Evolutionary conservation across 2,113 vertebrate species (phyloP).

Genomic region (Egretta garzetta): DNA sequence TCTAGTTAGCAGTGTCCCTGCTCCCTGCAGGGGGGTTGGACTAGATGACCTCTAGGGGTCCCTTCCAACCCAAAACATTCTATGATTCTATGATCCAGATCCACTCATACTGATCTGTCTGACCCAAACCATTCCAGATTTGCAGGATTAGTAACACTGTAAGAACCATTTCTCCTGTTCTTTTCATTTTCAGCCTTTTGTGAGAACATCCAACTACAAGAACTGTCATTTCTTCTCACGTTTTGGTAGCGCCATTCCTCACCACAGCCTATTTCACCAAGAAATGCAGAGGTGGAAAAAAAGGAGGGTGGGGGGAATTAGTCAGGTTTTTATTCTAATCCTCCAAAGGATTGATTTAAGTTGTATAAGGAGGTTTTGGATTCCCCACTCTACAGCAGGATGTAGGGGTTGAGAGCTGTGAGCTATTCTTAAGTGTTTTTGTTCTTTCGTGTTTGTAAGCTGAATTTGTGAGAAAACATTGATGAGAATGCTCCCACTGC

Average conservation of each 20-base stretch:
- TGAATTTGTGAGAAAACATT: conserved; percentile 57
- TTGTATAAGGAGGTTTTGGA: conserved; percentile 24
- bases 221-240: background rate
- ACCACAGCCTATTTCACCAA: background rate
- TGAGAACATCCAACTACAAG: background rate
- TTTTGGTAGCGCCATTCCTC: background rate
- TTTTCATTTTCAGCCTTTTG: background rate
- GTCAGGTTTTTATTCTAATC: background rate
- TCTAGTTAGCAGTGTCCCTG: too few species aligned
- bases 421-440: conserved; percentile 41
- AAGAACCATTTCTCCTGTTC: background rate
- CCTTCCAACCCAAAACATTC: too few species aligned
- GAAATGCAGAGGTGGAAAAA: background rate
- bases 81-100: background rate
- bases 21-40: too few species aligned
- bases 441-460: conserved; percentile 32
- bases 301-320: background rate
- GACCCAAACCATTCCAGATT: background rate
- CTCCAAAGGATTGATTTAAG: background rate
- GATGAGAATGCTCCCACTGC: conserved; percentile 44
- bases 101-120: background rate
- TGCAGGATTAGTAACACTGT: background rate
- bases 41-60: too few species aligned
- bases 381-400: background rate
- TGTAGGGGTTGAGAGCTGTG: background rate